Base-by-base conservation (phyloP, 2,888 invertebrate species). In the Anthrax anthrax region DNA sequence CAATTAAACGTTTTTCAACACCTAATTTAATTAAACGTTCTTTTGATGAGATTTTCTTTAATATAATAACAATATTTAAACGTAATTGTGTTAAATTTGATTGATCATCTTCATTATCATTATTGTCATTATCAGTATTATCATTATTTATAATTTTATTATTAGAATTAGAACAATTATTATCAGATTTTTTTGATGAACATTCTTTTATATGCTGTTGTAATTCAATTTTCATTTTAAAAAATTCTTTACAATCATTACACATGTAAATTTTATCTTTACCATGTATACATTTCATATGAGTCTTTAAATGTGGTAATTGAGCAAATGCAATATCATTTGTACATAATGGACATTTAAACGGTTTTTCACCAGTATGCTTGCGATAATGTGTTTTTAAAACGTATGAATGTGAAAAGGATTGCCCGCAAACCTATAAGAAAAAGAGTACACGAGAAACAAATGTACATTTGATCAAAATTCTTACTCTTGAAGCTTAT, bases 341-440 rank as follows among this genome's bases (percentile, higher is more conserved):
- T 58, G 85, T 86, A 58, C 86, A 86, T 55, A 81, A 68, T 14
- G 77, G 70, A 59, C 82, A 83, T 41, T 72, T 73, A 61, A 88
- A 88, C 0, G 89, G 89, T 56, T 86, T 84, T 62, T 89, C 89
- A 0, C 89, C 89, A 0, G 88, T 88, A 60, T 88, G 88, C 14
- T 84, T 74, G 39, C 88, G 72, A 12, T 84, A 82, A 62, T 90
- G 89, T 43, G 89, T 71, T 69, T 86, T 86, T 8, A 89, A 70
- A 1, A 87, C 88, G 14, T 86, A 88, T 1, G 87, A 86, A 65
- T 89, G 88, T 1, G 86, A 80, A 61, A 89, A 90, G 0, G 80
- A 77, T 52, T 80, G 78, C 68, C 78, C 75, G 61, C 86, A 86
- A 39, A 56, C 55, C 54, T 18, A 38, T 37, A 32, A 66, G 17